Evolutionary conservation across 2,797 vertebrate species (phyloP).

Genomic region (Cossypha heuglini): DNA sequence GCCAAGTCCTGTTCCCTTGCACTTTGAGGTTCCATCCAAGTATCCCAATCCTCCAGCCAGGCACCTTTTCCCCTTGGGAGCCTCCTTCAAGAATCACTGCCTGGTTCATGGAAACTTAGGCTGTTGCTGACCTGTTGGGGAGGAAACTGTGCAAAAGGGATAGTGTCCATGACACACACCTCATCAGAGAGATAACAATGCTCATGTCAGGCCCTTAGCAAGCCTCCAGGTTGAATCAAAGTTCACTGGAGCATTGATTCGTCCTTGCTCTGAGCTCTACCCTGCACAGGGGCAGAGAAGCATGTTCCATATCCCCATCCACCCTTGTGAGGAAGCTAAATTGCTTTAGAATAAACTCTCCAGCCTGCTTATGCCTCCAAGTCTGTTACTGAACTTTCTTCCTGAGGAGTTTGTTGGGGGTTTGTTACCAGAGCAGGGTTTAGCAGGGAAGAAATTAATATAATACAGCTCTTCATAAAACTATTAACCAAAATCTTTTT

Average conservation of each 20-base stretch:
- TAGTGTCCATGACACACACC: background rate
- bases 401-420: background rate
- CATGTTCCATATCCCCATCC: background rate
- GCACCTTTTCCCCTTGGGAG: background rate
- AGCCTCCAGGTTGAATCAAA: background rate
- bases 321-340: background rate
- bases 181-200: background rate
- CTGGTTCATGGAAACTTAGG: background rate
- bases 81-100: rapidly evolving
- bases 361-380: background rate
- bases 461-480: background rate
- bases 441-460: background rate
- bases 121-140: background rate
- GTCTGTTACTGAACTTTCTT: background rate
- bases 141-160: background rate
- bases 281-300: background rate
- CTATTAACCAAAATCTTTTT: background rate
- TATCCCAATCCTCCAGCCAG: rapidly evolving
- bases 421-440: background rate
- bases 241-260: background rate
- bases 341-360: background rate
- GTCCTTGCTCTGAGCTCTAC: background rate
- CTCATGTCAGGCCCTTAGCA: background rate
- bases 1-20: background rate
- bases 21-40: rapidly evolving